Conservation (phyloP, 2,888 invertebrate genomes). For the Campaea margaritaria region DNA sequence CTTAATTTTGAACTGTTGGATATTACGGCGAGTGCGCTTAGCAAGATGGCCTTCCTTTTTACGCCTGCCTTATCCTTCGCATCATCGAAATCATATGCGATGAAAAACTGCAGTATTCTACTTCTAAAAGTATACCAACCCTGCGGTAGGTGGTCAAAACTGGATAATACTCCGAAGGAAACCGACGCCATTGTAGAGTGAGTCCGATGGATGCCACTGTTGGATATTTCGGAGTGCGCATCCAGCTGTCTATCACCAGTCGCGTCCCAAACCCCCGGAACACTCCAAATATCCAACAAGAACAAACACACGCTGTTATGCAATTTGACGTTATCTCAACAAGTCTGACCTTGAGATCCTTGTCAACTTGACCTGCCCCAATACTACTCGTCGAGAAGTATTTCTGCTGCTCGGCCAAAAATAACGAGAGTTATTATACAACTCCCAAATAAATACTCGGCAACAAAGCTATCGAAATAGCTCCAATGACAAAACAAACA, state of each 20-base stretch:
- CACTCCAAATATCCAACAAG: no score
- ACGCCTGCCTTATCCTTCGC: no score
- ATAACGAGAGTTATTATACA: not conserved
- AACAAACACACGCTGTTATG: no score
- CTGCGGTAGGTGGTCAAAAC: no score
- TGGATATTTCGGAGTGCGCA: no score
- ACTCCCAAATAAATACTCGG: not conserved
- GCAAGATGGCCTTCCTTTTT: no score
- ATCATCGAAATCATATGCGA: no score
- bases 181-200: not conserved
- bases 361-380: slow-evolving; percentile 25
- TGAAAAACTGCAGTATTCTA: no score
- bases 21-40: not conserved
- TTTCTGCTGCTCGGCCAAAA: slow-evolving; percentile 16
- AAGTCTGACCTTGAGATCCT: slow-evolving; percentile 12
- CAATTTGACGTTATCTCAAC: slow-evolving; percentile 8
- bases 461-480: slow-evolving; percentile 18
- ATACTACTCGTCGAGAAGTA: slow-evolving; percentile 7
- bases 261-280: no score
- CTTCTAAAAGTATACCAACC: no score
- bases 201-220: not conserved
- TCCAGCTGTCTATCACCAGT: no score
- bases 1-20: not conserved
- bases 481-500: slow-evolving; percentile 34
- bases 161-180: no score